Base-by-base conservation (phyloP, 2,113 vertebrate species). In the Dipodomys ordii region DNA sequence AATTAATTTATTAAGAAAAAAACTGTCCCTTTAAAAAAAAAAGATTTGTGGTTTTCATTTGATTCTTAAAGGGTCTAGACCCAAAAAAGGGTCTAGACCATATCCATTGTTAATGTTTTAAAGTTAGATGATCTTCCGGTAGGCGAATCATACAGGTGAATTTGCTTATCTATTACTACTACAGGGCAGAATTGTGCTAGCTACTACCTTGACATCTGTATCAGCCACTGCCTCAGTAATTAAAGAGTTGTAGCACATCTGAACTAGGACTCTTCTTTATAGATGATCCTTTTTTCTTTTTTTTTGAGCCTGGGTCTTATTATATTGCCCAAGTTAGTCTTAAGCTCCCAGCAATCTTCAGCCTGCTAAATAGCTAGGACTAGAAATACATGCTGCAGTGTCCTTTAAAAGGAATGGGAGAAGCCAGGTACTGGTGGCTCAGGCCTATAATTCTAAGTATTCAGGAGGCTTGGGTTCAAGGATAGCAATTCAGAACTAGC, bases 61-160 rank as follows among this genome's bases (percentile, higher is more conserved):
- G 62, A 64, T 76, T 73, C 20, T 85, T 92, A 19, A 28, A 87
- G 25, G 23, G 22, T 72, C 64, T 85, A 57, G 49, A 39, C 39
- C 39, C 39, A 39, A 39, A 39, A 39, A 39, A 39, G 39, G 39
- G 39, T 32, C 69, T 69, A 57, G 28, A 84, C 27, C 80, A 20
- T 27, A 53, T 7, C 86, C 92, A 16, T 62, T 94, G 25, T 78
- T 86, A 83, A 25, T 80, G n/a, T 65, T 49, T 92, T 90, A 79
- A 86, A 65, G 7, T 88, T 88, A 90, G 32, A 28, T 85, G 23
- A 64, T 83, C 22, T 13, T 90, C 35, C 64, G 90, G 0, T 81
- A 88, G 67, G 53, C 46, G 89, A 76, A 28, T 91, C 60, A 18
- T 88, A 13, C 12, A 30, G 25, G 22, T 78, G 15, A 91, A 39